A percentile compares a stretch with the other conserved stretches of the same genome.
Conservation (phyloP, 2,113 vertebrate species). For the Numenius arquata region DNA sequence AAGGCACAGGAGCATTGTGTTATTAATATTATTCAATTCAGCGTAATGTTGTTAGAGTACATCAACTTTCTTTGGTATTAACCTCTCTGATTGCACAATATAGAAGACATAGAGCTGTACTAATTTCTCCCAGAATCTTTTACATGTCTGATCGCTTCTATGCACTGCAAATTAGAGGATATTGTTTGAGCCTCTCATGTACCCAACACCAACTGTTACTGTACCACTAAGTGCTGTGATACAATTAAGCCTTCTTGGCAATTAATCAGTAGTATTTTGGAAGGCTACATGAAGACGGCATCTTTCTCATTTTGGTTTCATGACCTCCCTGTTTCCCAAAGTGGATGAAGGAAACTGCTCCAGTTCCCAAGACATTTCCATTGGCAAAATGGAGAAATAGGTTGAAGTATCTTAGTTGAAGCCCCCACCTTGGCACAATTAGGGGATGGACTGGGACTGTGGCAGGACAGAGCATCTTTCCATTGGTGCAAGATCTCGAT, state of each 20-base stretch:
- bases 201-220: rapidly evolving
- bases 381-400: not conserved
- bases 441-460: not conserved
- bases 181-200: not conserved
- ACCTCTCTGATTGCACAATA: not conserved
- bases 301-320: not conserved
- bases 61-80: not conserved
- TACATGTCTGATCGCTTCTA: not conserved
- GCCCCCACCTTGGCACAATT: not conserved
- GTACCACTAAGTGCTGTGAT: not conserved
- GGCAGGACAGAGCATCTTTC: not conserved
- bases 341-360: not conserved
- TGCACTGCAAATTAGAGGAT: not conserved
- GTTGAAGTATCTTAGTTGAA: not conserved
- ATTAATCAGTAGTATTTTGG: not conserved
- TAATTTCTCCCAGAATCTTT: not conserved
- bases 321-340: not conserved
- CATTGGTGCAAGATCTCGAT: rapidly evolving
- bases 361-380: not conserved
- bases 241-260: not conserved
- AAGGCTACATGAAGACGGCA: not conserved
- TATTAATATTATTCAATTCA: not conserved
- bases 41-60: not conserved
- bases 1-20: not conserved
- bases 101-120: not conserved